Evolutionary conservation across 2,113 vertebrate species (phyloP).

Genomic region (Stegastes partitus): DNA sequence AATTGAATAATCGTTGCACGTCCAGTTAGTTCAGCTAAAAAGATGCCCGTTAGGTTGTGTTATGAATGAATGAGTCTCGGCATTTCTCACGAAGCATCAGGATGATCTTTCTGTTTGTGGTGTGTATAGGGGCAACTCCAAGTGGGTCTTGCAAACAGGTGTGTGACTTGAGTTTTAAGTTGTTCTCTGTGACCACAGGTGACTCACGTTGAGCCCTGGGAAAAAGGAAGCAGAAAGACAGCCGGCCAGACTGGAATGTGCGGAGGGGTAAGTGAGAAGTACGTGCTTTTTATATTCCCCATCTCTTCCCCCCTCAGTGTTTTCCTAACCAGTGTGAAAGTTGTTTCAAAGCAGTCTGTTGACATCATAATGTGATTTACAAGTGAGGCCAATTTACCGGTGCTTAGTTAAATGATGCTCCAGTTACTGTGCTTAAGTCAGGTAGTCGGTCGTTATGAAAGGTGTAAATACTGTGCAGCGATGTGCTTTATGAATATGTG

Average conservation of each 20-base stretch:
- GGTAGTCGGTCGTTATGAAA: neutral
- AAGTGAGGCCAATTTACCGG: neutral
- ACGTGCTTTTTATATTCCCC: slow-evolving; percentile 91
- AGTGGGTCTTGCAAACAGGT: no score
- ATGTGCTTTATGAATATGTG: slow-evolving; percentile 12
- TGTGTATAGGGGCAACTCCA: neutral
- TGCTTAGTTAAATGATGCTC: no score
- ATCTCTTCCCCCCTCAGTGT: slow-evolving; percentile 9
- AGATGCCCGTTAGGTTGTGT: no score
- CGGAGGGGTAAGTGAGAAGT: slow-evolving; percentile 99
- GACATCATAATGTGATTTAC: neutral
- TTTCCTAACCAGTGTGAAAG: neutral
- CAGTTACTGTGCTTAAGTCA: neutral
- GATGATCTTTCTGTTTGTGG: neutral
- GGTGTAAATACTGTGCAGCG: neutral
- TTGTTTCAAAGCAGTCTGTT: neutral
- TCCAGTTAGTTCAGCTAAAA: no score
- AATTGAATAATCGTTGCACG: no score
- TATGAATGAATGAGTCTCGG: no score
- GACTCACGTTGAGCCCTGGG: slow-evolving; percentile 96
- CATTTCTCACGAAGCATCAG: no score
- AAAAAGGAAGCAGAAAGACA: slow-evolving; percentile 98
- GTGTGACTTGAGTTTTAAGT: neutral
- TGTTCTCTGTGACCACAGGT: slow-evolving; percentile 82
- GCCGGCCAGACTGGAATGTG: slow-evolving; percentile 99